Conservation (phyloP, 2,113 vertebrate genomes). For the Gnathonemus longibarbis region DNA sequence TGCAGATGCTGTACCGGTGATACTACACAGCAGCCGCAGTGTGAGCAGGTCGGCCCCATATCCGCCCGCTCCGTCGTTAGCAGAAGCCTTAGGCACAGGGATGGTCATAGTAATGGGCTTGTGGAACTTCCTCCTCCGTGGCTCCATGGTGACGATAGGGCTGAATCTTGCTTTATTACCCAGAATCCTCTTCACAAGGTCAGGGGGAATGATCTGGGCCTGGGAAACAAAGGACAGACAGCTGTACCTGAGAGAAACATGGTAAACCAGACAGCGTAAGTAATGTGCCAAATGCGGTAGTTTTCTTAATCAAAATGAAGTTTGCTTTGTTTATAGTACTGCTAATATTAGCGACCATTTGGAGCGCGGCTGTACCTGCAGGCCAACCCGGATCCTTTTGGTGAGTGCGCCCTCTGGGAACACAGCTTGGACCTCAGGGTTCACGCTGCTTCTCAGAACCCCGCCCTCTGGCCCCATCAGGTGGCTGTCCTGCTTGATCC, state of each 20-base stretch:
- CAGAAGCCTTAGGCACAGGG: constrained; percentile 82
- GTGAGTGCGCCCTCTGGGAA: constrained; percentile 95
- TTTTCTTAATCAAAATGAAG: neutral
- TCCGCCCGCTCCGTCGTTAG: constrained; percentile 65
- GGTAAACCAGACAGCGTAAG: neutral
- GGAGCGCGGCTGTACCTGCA: constrained; percentile 70
- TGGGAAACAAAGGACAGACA: constrained; percentile 39
- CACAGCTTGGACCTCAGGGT: constrained; percentile 89
- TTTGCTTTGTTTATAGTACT: no score
- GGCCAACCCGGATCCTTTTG: constrained; percentile 88
- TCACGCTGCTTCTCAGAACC: constrained; percentile 87
- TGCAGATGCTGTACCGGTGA: constrained; percentile 70
- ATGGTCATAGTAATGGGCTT: constrained; percentile 98
- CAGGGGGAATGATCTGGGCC: constrained; percentile 85
- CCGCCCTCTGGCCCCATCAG: constrained; percentile 94
- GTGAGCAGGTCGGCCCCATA: constrained; percentile 83
- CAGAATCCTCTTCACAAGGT: constrained; percentile 85
- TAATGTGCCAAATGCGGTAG: neutral
- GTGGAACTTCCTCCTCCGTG: constrained; percentile 92
- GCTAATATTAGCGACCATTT: neutral
- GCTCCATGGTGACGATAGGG: constrained; percentile 90
- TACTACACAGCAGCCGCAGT: constrained; percentile 88
- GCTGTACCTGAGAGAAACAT: neutral
- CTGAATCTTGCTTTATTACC: constrained; percentile 97
- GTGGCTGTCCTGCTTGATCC: constrained; percentile 94